These are phyloP conservation scores for Burhinus bistriatus DNA, from an alignment of 2,113 vertebrate species.

Conservation along the genomic window DNA sequence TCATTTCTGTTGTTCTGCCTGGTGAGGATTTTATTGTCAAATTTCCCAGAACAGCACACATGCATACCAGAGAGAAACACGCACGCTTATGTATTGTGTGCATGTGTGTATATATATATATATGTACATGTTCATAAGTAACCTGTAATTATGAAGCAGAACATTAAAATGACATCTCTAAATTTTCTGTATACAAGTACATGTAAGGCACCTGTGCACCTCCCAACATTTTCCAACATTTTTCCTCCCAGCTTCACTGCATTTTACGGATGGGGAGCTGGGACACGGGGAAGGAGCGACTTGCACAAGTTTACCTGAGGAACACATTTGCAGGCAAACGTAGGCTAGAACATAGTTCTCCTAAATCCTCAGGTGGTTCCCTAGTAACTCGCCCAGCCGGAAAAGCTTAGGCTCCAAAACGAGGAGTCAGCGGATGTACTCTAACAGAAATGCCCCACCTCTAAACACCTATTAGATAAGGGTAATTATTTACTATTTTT, in stretches of 20 bases:
- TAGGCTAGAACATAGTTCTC: not conserved
- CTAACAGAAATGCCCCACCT: not conserved
- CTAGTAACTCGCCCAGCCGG: not conserved
- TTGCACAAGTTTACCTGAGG: not conserved
- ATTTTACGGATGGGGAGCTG: not conserved
- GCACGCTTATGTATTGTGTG: rapidly evolving
- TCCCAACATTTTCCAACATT: not conserved
- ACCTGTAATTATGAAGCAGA: not conserved
- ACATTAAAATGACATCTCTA: not conserved
- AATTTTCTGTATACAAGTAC: not conserved
- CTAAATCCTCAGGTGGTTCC: not conserved
- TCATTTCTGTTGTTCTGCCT: not conserved
- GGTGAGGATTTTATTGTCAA: not conserved
- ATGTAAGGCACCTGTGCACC: no score
- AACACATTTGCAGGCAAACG: not conserved
- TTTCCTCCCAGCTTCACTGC: not conserved
- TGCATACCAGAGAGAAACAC: not conserved
- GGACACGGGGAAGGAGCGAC: not conserved
- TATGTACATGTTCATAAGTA: not conserved
- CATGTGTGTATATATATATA: not conserved
- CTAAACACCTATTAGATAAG: not conserved
- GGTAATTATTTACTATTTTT: not conserved
- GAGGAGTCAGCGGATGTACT: not conserved
- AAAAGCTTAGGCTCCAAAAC: not conserved
- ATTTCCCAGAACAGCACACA: not conserved